Evolutionary conservation across 2,888 invertebrate species (phyloP).

Genomic region (Mesorhabditis spiculigera): DNA sequence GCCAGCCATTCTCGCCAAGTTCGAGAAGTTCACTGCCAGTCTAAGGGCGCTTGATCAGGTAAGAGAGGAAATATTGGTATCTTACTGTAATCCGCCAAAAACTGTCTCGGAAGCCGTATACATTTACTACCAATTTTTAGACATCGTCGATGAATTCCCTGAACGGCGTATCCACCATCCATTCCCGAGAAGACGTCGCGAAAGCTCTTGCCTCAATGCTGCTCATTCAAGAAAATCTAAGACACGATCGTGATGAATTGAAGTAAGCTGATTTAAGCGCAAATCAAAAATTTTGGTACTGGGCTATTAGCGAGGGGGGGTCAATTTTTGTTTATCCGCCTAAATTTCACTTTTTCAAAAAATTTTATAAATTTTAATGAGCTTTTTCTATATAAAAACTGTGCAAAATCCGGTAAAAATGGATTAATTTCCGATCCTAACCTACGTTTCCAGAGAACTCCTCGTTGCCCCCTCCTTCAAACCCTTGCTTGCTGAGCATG

Average conservation of each 20-base stretch:
- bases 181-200: constrained; percentile 27
- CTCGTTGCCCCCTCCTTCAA: background rate
- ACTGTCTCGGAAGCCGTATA: background rate
- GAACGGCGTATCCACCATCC: constrained; percentile 28
- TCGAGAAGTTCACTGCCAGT: constrained; percentile 7
- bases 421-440: no score
- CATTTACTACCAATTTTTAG: constrained; percentile 8
- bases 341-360: no score
- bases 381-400: no score
- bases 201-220: constrained; percentile 26
- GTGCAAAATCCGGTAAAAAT: no score
- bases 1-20: constrained; percentile 20
- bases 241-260: constrained; percentile 32
- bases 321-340: no score
- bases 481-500: constrained; percentile 13
- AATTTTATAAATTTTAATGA: no score
- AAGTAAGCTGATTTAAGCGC: constrained; percentile 19
- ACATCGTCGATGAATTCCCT: constrained; percentile 24
- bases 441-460: background rate
- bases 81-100: no score
- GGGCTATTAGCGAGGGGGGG: no score
- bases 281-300: background rate
- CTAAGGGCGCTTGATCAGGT: background rate
- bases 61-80: background rate
- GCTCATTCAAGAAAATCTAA: constrained; percentile 25